Evolutionary conservation across 2,888 invertebrate genomes (phyloP), one percentile per base, ranked within the genome.

Genomic region (Mythimna lalbum): DNA sequence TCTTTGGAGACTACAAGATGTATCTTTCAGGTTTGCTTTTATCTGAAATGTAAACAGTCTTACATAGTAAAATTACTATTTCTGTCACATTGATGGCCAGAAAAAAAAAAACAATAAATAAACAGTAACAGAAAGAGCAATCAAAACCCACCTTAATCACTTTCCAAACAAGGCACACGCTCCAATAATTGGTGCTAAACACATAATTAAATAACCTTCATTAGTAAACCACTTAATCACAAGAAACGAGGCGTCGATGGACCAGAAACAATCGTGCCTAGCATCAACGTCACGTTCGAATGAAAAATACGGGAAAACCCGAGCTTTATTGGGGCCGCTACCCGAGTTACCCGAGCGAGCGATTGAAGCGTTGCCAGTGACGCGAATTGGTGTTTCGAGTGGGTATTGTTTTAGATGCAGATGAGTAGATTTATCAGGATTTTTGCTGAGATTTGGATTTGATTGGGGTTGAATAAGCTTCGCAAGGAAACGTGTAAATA

Each of bases 281-380:
- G 69, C 71, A 71, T 80, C 69, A 69, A 76, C 73, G 71, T 79
- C 79, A 83, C 83, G 83, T 81, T 60, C 73, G 52, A 71, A 83
- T 85, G 81, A 81, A 84, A 84, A 84, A 85, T 83, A 80, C 70
- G 61, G 39, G 65, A 65, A 55, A 65, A 59, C 49, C 47, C 61
- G 68, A 63, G 65, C 57, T 80, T 80, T 84, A 78, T 80, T 84
- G 66, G 68, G 65, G 63, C 71, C 59, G 57, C 65, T 66, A 69
- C 55, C 64, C 55, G 36, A 69, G 61, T 57, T 72, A 67, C 33
- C 52, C 56, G 56, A 69, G 71, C 64, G 56, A 63, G 60, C 65
- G 67, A 64, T 69, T 76, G 69, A 73, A 69, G 64, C 63, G 63
- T 76, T 77, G 77, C 56, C 57, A 80, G 57, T 66, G 73, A 76